Evolutionary conservation across 2,888 invertebrate genomes (phyloP).

Genomic region (Chydorus sphaericus): DNA sequence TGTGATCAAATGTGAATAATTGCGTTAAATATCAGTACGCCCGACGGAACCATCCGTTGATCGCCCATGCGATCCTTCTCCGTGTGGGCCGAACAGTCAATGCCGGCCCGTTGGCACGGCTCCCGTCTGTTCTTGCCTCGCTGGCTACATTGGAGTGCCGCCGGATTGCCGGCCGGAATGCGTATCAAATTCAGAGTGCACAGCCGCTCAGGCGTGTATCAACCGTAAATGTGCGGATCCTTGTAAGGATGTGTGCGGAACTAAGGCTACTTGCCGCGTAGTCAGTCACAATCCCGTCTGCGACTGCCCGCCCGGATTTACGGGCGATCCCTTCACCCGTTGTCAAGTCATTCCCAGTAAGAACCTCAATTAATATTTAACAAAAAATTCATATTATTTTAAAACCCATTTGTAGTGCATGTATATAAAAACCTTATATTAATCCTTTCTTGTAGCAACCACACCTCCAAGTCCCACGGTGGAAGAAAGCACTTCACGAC

Average conservation of each 20-base stretch:
- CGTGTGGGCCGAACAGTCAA: constrained; percentile 65
- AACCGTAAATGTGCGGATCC: constrained; percentile 62
- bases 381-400: background rate
- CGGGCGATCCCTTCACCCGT: constrained; percentile 63
- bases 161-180: constrained; percentile 51
- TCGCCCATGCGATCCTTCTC: constrained; percentile 71
- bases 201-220: constrained; percentile 64
- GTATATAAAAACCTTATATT: too few species aligned
- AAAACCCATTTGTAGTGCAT: too few species aligned
- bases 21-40: background rate
- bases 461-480: constrained; percentile 8
- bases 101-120: constrained; percentile 58
- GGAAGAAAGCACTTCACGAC: constrained; percentile 10
- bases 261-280: constrained; percentile 53
- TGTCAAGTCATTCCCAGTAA: constrained; percentile 37
- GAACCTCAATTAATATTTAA: background rate
- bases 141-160: constrained; percentile 50
- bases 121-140: constrained; percentile 54
- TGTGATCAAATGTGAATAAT: background rate
- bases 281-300: constrained; percentile 63
- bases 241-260: constrained; percentile 62
- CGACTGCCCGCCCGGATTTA: constrained; percentile 55
- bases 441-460: constrained; percentile 2
- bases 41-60: constrained; percentile 18
- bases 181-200: constrained; percentile 60